Percentiles rank a stretch among this genome's conserved stretches.
Evolutionary conservation across 2,888 invertebrate species (phyloP).

Genomic region (Drosophila testacea): DNA sequence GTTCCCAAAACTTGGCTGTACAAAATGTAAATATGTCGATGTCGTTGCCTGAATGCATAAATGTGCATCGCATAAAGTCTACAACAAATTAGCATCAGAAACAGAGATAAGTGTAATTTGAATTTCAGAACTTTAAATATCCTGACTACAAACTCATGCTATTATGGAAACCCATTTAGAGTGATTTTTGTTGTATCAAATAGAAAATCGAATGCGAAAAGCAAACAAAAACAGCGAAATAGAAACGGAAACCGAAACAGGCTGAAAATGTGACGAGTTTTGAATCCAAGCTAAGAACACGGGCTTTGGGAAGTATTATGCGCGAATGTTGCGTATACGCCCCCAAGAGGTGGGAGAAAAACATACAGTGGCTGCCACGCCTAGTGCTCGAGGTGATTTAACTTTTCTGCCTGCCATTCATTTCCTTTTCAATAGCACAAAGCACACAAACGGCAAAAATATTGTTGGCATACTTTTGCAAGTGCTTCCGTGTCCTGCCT

Average conservation of each 20-base stretch:
- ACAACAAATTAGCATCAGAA: conserved; percentile 32
- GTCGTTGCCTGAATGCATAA: conserved; percentile 28
- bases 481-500: conserved; percentile 66
- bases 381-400: conserved; percentile 74
- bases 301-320: conserved; percentile 49
- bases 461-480: conserved; percentile 78
- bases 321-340: conserved; percentile 66
- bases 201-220: conserved; percentile 50
- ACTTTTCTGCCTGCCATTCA: conserved; percentile 74
- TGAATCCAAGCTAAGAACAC: conserved; percentile 35
- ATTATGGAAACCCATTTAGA: conserved; percentile 26
- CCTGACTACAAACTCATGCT: conserved; percentile 16
- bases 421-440: conserved; percentile 77
- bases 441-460: conserved; percentile 66
- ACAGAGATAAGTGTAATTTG: conserved; percentile 33
- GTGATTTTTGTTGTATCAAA: conserved; percentile 18
- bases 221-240: conserved; percentile 27
- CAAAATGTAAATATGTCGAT: conserved; percentile 32
- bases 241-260: conserved; percentile 24
- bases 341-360: conserved; percentile 19
- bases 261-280: conserved; percentile 64
- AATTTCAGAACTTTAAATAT: conserved; percentile 18
- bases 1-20: conserved; percentile 1
- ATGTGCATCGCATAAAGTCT: conserved; percentile 9
- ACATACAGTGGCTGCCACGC: conserved; percentile 28